Evolutionary conservation across 2,797 vertebrate species (phyloP), one percentile per base, ranked within the genome.

Genomic region (Gymnodraco acuticeps): DNA sequence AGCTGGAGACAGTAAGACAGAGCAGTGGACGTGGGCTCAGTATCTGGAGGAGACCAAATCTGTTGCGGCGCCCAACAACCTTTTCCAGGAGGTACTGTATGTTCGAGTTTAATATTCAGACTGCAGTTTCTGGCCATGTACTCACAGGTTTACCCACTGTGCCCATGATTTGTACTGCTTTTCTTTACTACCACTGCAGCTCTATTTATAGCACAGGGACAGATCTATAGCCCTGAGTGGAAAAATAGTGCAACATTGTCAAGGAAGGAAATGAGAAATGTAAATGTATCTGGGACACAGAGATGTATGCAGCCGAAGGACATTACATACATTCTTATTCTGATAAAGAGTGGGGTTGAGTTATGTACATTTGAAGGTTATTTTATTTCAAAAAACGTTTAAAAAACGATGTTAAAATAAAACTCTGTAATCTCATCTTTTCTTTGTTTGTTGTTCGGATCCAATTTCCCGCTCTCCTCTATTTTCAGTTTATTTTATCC

Each of bases 1-100:
- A 97, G 96, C 88, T 76, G 92, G 94, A 48, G 94, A 97, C 87
- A 93, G 90, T 88, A 96, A 96, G 93, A 95, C 95, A 71, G 96
- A 98, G 88, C 90, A 91, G 85, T 99, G 98, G 98, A 96, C 95
- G 0, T 99, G 98, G 98, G 84, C 94, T 64, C 95, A 91, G 77
- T 99, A 99, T 92, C 92, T 99, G 70, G 96, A 98, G 79, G 97
- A 98, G 78, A 95, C 95, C 93, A 98, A 98, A 93, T 95, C 96
- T 77, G 64, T 95, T 12, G 96, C 96, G 60, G 98, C 97, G 68
- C 97, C 97, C 31, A 90, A 92, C 89, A 95, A 95, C 90, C 96
- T 99, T 91, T 99, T 99, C 91, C 96, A 97, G 88, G 96, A 99
- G 95, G 98, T 99, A 93, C 27, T 38, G 33, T 27, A 27, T 1